Evolutionary conservation across 2,797 vertebrate species (phyloP).

Genomic region (Mus caroli): DNA sequence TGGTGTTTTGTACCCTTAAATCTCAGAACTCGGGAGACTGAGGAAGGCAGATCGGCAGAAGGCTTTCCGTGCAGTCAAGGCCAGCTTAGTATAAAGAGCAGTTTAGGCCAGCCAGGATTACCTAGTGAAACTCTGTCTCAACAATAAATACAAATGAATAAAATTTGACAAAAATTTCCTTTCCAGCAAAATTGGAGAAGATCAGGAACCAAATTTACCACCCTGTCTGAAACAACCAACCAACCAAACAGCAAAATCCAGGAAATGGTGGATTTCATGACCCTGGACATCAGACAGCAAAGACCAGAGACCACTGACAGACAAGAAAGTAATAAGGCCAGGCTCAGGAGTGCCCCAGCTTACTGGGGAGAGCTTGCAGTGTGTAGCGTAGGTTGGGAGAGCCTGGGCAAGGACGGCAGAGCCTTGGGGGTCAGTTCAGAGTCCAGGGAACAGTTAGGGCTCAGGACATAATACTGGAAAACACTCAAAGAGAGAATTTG

Average conservation of each 20-base stretch:
- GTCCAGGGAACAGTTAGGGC: no score
- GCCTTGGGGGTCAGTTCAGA: not conserved
- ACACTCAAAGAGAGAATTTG: not conserved
- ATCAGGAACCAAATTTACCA: constrained; percentile 10
- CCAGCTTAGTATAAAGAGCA: no score
- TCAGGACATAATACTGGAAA: not conserved
- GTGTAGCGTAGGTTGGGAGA: not conserved
- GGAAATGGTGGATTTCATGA: not conserved
- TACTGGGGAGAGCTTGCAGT: not conserved
- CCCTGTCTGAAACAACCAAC: constrained; percentile 31
- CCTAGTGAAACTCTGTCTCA: not conserved
- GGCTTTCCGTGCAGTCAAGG: not conserved
- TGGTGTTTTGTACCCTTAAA: not conserved
- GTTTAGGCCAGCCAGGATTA: no score
- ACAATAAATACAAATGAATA: not conserved
- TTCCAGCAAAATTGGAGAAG: not conserved
- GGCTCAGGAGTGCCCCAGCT: no score
- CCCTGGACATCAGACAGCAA: not conserved
- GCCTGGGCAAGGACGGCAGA: not conserved
- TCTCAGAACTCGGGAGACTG: no score
- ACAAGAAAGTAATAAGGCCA: not conserved
- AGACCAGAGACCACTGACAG: not conserved
- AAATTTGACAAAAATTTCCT: not conserved
- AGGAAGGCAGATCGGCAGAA: not conserved
- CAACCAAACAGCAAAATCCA: not conserved